Evolutionary conservation across 2,113 vertebrate genomes (phyloP).

Genomic region (Oophaga pumilio): DNA sequence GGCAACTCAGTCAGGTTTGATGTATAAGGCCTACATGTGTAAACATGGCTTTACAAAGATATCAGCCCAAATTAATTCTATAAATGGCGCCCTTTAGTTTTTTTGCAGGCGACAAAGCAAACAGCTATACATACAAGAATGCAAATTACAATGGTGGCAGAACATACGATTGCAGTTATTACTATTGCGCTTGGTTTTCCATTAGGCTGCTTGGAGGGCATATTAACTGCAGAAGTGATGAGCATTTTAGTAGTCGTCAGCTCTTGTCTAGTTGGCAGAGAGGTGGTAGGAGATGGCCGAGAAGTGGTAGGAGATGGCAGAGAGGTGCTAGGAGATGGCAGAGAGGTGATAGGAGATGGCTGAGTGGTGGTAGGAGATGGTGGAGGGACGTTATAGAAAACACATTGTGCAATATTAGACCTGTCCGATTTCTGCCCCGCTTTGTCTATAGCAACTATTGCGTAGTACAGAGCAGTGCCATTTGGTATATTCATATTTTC

Average conservation of each 20-base stretch:
- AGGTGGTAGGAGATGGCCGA: conserved; percentile 1
- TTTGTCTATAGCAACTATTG: conserved; percentile 63
- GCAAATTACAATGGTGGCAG: conserved; percentile 59
- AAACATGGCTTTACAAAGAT: not conserved
- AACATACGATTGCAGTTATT: conserved; percentile 56
- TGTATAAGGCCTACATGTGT: too few relatives aligned
- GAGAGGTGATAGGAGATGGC: conserved; percentile 9
- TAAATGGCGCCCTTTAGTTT: not conserved
- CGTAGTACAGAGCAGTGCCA: conserved; percentile 65
- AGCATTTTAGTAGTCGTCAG: not conserved
- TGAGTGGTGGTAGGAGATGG: too few relatives aligned
- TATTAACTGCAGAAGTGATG: not conserved
- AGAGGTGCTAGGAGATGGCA: too few relatives aligned
- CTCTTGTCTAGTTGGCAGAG: not conserved
- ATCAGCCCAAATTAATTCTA: not conserved
- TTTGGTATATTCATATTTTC: conserved; percentile 56
- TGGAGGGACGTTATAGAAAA: conserved; percentile 54
- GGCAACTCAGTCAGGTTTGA: too few relatives aligned
- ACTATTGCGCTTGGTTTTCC: conserved; percentile 51
- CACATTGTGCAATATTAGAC: conserved; percentile 69
- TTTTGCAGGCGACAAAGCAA: conserved; percentile 54
- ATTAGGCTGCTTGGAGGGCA: not conserved
- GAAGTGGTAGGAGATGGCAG: not conserved
- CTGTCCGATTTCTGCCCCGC: conserved; percentile 59
- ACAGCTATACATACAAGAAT: conserved; percentile 58